These are phyloP conservation scores for Melanotaenia pygmaea DNA, from an alignment of 2,797 vertebrate genomes.

Conservation along the genomic window DNA sequence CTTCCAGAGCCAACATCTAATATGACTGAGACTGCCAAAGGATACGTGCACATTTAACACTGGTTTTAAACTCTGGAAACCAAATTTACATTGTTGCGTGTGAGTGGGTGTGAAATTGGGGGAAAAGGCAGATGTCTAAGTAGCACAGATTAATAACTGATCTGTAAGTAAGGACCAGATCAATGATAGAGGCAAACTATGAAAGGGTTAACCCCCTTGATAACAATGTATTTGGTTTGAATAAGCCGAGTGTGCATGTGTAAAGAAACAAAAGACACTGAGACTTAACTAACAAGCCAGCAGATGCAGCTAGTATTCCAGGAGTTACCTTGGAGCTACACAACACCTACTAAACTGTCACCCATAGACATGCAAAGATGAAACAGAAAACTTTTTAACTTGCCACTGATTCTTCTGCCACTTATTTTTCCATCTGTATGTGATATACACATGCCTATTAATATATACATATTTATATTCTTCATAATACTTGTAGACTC, in stretches of 20 bases:
- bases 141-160: constrained; percentile 20
- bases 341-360: constrained; percentile 55
- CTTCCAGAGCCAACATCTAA: constrained; percentile 24
- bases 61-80: constrained; percentile 45
- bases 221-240: constrained; percentile 16
- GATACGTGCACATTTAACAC: constrained; percentile 48
- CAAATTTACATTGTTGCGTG: constrained; percentile 23
- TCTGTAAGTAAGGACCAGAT: constrained; percentile 16
- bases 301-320: constrained; percentile 59
- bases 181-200: neutral
- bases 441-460: constrained; percentile 3
- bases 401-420: constrained; percentile 37
- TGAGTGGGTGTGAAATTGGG: constrained; percentile 4
- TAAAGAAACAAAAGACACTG: constrained; percentile 27
- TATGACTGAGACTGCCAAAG: constrained; percentile 14
- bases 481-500: constrained; percentile 2
- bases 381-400: constrained; percentile 55
- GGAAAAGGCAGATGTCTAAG: constrained; percentile 21
- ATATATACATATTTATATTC: neutral
- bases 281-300: constrained; percentile 55
- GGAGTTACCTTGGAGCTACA: constrained; percentile 38
- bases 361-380: constrained; percentile 60
- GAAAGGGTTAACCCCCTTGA: constrained; percentile 18
- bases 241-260: constrained; percentile 8
- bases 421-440: constrained; percentile 33